Conservation (phyloP, 1,140 invertebrate species). For the Euura lappo region DNA sequence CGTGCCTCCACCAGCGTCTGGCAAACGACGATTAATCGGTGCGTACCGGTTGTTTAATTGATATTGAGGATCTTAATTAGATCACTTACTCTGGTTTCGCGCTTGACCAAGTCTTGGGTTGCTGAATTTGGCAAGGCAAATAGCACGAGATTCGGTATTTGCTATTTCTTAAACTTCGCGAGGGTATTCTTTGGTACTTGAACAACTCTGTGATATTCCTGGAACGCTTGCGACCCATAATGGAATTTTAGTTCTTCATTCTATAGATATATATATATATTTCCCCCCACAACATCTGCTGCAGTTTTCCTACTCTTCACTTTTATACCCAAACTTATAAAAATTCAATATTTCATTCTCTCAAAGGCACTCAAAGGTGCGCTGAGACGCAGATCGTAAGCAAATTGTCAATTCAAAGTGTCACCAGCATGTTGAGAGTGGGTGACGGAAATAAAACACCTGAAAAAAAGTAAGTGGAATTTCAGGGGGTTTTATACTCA, state of each 20-base stretch:
- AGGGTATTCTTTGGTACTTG: not conserved
- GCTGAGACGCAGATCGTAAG: not conserved
- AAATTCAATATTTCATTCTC: not conserved
- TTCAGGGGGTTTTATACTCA: not conserved
- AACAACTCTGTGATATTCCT: not conserved
- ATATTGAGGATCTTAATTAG: not conserved
- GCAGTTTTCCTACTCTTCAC: not conserved
- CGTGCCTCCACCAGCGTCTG: not conserved
- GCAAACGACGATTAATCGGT: not conserved
- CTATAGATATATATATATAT: not conserved
- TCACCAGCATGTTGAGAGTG: not conserved
- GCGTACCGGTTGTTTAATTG: not conserved
- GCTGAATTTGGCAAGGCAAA: not conserved
- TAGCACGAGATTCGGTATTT: not conserved
- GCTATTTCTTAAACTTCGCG: not conserved
- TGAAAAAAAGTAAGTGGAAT: not conserved
- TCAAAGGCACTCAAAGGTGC: not conserved
- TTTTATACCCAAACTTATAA: not conserved
- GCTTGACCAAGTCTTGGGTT: not conserved
- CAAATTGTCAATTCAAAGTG: constrained; percentile 4
- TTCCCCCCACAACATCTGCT: not conserved
- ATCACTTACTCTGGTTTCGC: not conserved
- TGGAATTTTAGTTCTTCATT: not conserved
- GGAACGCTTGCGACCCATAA: not conserved
- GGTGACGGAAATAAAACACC: not conserved